Evolutionary conservation across 2,888 invertebrate genomes (phyloP), one percentile per base, ranked within the genome.

Genomic region (Cataglyphis albicans): DNA sequence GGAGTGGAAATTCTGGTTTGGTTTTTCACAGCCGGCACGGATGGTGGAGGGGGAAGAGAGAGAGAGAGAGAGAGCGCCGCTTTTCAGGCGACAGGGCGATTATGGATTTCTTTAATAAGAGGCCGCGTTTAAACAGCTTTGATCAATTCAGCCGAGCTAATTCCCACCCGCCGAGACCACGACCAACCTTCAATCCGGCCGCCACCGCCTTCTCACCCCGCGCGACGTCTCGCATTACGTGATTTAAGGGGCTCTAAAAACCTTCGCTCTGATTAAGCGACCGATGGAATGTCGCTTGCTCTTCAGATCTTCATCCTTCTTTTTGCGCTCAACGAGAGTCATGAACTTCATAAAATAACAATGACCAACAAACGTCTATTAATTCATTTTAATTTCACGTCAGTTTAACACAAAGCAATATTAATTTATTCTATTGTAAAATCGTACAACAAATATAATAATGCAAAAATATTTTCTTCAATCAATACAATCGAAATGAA

Each of bases 21-120:
- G 74, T 87, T 90, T 90, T 90, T 89, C 86, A 44, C 83, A 35
- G 84, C 65, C 78, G 70, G 48, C 64, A 18, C 81, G 25, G 35
- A 6, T 0, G 12, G 83, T 83, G 84, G 29, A 29, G 65, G 80
- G 52, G 52, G 70, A 55, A 10, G 12, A 12, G 12, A 41, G 41
- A 3, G 21, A 0, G 41, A 3, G 3, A 3, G 41, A 10, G 41
- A 10, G 44, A 44, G n/a, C 68, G 76, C 67, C 65, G 91, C 88
- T 88, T 90, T 89, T 86, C 84, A 88, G 87, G 84, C 88, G 86
- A 86, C 87, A 91, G 91, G 91, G 90, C 91, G 92, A 93, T 93
- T 93, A 93, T 91, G 91, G 92, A 93, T 93, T 93, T 93, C 92
- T 94, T 93, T 93, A 94, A 93, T 93, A 92, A 93, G 93, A 94